Evolutionary conservation across 2,888 invertebrate species (phyloP), one percentile per base, ranked within the genome.

Genomic region (Dexiosoma caninum): DNA sequence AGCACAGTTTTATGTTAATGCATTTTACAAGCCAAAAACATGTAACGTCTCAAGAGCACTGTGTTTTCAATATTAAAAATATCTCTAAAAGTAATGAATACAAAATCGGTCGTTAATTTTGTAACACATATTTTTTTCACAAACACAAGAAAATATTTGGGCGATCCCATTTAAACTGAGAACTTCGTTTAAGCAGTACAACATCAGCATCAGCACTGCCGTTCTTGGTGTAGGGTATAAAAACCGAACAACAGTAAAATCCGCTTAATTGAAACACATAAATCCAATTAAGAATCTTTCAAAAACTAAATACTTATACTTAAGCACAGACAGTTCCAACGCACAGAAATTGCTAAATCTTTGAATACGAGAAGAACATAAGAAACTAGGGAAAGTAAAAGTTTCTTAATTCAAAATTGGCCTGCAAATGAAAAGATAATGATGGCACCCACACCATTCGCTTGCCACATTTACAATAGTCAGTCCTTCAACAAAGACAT

Each of bases 221-320:
- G n/a, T n/a, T n/a, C n/a, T n/a, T 27, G 27, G 27, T 27, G 6
- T 10, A 37, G 4, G 2, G 12, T 12, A 37, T 4, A 21, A 8
- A 49, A 57, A 9, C 55, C 42, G 21, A 44, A 46, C 44, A 16
- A 49, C 59, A 76, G 40, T 55, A 35, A 60, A 80, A 74, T 57
- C 69, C 64, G 67, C 81, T 77, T 81, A 77, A 81, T 77, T 77
- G 77, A 81, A 77, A 81, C 81, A 81, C 64, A 81, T 74, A 81
- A 81, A 81, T 81, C 81, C 81, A 81, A 81, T 81, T 81, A 72
- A 69, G 77, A 74, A 69, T 72, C 46, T 55, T 67, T 57, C 62
- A 72, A 64, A 77, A 67, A 64, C 57, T 59, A 62, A 77, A 57
- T 79, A 37, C 74, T 60, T 16, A 21, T 42, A 30, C 51, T 51